Percentiles rank a stretch among this genome's conserved stretches.
These are phyloP conservation scores for Natrix natrix DNA, from an alignment of 2,797 vertebrate genomes.

Conservation along the genomic window DNA sequence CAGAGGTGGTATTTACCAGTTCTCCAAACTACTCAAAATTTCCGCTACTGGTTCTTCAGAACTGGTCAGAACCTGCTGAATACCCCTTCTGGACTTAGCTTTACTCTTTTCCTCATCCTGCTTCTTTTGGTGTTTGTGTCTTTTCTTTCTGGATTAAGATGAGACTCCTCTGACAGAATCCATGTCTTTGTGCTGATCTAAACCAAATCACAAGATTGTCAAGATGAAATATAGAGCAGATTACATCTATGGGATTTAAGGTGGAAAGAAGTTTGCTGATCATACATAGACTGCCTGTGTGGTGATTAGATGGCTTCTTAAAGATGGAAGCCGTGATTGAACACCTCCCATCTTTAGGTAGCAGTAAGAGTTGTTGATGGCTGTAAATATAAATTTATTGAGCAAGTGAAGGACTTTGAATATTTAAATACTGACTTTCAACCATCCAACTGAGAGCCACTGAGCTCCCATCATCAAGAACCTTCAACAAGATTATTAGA, in stretches of 20 bases:
- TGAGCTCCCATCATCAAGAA: background rate
- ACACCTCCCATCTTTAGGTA: background rate
- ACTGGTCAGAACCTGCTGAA: too few species aligned
- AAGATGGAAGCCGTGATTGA: background rate
- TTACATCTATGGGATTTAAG: background rate
- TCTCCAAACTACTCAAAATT: too few species aligned
- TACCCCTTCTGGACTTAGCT: too few species aligned
- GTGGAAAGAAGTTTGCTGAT: background rate
- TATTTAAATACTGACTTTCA: background rate
- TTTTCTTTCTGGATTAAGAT: background rate
- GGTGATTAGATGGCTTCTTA: background rate
- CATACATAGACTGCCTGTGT: background rate
- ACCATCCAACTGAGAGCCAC: background rate
- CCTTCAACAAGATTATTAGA: background rate
- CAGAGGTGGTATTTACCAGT: too few species aligned
- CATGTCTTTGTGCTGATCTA: background rate
- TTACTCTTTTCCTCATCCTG: background rate
- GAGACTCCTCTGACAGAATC: background rate
- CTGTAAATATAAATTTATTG: background rate
- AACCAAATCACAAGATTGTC: background rate
- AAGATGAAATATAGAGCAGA: background rate
- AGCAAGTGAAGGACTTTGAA: background rate
- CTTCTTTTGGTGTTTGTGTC: background rate
- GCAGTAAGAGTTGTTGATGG: background rate
- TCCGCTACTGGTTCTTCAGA: too few species aligned